Evolutionary conservation across 2,113 vertebrate species (phyloP).

Genomic region (Cryptotis parvus): DNA sequence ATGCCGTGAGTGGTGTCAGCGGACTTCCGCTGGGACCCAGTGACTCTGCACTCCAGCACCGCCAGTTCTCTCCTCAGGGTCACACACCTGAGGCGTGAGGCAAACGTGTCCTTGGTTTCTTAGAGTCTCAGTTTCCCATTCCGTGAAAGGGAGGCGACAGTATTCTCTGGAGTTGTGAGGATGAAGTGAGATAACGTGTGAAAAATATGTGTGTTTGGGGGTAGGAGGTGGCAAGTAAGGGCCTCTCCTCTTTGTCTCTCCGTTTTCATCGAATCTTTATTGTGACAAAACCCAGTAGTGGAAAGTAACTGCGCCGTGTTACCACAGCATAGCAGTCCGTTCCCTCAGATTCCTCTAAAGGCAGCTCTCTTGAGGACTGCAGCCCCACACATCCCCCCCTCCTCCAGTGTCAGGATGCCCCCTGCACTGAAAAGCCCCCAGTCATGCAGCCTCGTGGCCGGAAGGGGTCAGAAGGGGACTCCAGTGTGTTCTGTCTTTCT

Average conservation of each 20-base stretch:
- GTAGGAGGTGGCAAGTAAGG: background rate
- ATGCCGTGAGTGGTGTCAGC: background rate
- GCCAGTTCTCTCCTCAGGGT: background rate
- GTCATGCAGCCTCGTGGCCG: background rate
- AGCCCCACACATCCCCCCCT: background rate
- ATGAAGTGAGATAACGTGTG: slow-evolving; percentile 10
- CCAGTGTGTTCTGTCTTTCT: no score
- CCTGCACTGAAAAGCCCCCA: background rate
- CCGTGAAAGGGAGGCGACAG: slow-evolving; percentile 15
- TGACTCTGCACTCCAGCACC: background rate
- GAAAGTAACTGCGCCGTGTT: background rate
- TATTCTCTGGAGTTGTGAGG: background rate
- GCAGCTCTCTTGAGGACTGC: background rate
- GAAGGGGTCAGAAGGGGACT: background rate
- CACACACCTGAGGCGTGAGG: background rate
- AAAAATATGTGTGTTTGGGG: background rate
- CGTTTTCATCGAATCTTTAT: slow-evolving; percentile 36
- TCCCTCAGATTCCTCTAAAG: slow-evolving; percentile 11
- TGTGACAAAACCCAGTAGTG: background rate
- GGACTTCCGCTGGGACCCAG: background rate
- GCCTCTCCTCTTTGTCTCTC: background rate
- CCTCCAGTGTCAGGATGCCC: background rate
- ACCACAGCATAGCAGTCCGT: background rate
- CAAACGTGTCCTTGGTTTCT: background rate
- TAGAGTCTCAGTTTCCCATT: slow-evolving; percentile 26